Percentiles rank a stretch among this genome's conserved stretches.
Conservation (phyloP, 2,113 vertebrate species). For the Astatotilapia flaviijosephi region DNA sequence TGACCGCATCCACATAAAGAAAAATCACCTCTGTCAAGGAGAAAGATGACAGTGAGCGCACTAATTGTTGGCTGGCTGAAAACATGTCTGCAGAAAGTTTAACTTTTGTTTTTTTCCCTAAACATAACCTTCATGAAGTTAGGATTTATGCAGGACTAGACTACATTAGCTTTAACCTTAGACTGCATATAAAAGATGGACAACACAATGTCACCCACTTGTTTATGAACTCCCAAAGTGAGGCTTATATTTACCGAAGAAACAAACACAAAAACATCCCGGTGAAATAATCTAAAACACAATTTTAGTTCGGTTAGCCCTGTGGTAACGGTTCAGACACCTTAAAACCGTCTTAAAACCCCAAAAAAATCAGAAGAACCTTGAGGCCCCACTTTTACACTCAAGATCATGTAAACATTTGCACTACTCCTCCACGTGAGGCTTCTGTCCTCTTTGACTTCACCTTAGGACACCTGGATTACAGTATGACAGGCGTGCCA, state of each 20-base stretch:
- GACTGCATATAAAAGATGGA: neutral
- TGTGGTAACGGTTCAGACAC: rapidly evolving
- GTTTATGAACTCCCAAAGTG: neutral
- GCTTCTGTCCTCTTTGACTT: neutral
- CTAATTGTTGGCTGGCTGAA: neutral
- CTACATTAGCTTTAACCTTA: neutral
- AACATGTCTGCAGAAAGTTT: neutral
- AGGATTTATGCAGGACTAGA: neutral
- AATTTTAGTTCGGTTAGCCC: neutral
- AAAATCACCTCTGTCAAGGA: neutral
- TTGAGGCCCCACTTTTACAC: neutral
- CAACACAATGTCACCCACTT: neutral
- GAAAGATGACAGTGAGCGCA: neutral
- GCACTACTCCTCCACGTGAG: neutral
- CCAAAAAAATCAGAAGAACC: neutral
- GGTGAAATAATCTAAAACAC: neutral
- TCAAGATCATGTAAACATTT: neutral
- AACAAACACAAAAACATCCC: neutral
- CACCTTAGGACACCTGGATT: neutral
- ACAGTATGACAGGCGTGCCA: neutral
- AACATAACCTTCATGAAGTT: neutral
- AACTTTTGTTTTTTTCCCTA: neutral
- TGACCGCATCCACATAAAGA: neutral
- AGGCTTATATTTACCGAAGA: neutral
- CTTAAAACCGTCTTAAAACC: neutral